A percentile compares a stretch with the other conserved stretches of the same genome.
Evolutionary conservation across 2,888 invertebrate genomes (phyloP).

Genomic region (Aphodius sticticus): DNA sequence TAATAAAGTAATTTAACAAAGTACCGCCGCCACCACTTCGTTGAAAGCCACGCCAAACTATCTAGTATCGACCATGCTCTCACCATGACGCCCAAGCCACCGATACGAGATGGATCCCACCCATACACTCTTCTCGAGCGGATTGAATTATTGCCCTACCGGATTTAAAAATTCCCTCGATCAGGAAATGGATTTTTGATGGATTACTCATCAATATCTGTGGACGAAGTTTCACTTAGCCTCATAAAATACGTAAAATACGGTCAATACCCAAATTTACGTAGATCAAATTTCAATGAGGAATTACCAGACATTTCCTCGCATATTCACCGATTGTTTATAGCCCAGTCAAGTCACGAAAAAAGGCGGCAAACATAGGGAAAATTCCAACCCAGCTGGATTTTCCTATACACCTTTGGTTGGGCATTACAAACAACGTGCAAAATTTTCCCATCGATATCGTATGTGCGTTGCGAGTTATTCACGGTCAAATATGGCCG

Average conservation of each 20-base stretch:
- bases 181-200: neutral
- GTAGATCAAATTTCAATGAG: too few relatives aligned
- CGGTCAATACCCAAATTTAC: neutral
- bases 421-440: too few relatives aligned
- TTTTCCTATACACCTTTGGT: too few relatives aligned
- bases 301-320: too few relatives aligned
- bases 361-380: too few relatives aligned
- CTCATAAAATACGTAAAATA: neutral
- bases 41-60: conserved; percentile 4
- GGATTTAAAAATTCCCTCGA: neutral
- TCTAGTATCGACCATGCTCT: conserved; percentile 4
- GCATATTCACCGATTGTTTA: too few relatives aligned
- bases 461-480: too few relatives aligned
- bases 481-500: too few relatives aligned
- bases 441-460: too few relatives aligned
- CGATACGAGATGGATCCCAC: conserved; percentile 4
- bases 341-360: too few relatives aligned
- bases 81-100: neutral
- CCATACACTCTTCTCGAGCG: neutral
- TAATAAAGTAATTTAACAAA: conserved; percentile 4
- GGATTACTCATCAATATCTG: neutral
- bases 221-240: neutral
- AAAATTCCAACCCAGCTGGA: too few relatives aligned
- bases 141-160: neutral
- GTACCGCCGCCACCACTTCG: neutral